A percentile compares a stretch with the other conserved stretches of the same genome.
phyloP scores from a whole-genome alignment of 2,113 vertebrate species.

The Forbesichthys agassizii region DNA sequence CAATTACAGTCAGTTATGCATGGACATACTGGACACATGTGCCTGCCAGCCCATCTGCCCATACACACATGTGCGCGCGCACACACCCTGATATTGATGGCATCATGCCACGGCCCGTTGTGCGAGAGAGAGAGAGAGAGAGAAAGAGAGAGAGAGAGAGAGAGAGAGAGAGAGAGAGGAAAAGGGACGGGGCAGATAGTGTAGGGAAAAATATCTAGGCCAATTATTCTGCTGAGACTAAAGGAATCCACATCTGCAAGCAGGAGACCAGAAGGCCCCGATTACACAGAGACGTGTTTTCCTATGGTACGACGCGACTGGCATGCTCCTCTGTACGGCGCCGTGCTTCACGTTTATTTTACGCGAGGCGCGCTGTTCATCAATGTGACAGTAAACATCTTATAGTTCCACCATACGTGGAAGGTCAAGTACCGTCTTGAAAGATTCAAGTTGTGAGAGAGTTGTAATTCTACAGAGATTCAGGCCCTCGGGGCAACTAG shows the following conservation, averaged over 20 bases:
- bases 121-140: conserved; percentile 18
- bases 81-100: conserved; percentile 13
- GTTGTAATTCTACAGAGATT: no score
- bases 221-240: conserved; percentile 72
- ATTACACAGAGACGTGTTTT: no score
- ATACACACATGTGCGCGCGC: not conserved
- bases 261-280: conserved; percentile 3
- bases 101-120: conserved; percentile 23
- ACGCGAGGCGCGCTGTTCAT: no score
- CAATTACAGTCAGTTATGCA: conserved; percentile 40
- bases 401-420: no score
- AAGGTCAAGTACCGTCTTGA: no score
- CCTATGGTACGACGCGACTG: no score
- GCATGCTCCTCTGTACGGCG: no score
- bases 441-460: no score
- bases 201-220: conserved; percentile 58
- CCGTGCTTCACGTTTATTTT: no score
- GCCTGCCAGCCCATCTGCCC: not conserved
- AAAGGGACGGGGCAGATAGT: not conserved
- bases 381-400: not conserved
- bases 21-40: conserved; percentile 16
- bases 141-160: not conserved
- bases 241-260: conserved; percentile 13
- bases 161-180: no score
- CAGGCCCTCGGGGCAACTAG: no score